Percentiles rank a stretch among this genome's conserved stretches.
Conservation (phyloP, 2,113 vertebrate genomes). For the Oryzias woworae region DNA sequence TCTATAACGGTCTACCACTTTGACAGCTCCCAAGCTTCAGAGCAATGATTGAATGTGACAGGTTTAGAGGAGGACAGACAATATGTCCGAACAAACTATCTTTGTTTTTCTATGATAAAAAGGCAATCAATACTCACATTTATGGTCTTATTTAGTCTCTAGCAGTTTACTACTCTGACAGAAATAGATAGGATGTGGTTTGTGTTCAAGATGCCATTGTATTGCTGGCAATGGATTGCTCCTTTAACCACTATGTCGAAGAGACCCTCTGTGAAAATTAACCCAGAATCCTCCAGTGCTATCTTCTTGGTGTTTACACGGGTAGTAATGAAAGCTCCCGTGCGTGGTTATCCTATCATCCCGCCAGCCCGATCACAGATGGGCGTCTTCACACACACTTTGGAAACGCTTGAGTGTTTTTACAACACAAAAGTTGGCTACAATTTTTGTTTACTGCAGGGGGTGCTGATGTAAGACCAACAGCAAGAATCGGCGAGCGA, state of each 20-base stretch:
- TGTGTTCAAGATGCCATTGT: conserved; percentile 31
- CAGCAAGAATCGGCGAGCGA: conserved; percentile 7
- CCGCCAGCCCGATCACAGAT: conserved; percentile 22
- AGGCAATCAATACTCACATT: too few relatives aligned
- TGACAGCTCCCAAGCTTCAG: too few relatives aligned
- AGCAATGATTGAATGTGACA: too few relatives aligned
- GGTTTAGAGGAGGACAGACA: too few relatives aligned
- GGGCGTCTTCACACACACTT: conserved; percentile 27
- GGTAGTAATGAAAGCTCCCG: conserved; percentile 39
- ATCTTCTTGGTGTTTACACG: conserved; percentile 56
- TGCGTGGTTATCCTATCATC: conserved; percentile 7
- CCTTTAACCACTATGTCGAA: conserved; percentile 52
- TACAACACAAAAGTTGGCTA: too few relatives aligned
- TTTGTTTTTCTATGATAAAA: too few relatives aligned
- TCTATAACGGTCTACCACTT: background rate
- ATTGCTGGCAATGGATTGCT: conserved; percentile 50
- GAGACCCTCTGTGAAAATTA: conserved; percentile 64
- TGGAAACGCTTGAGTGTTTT: background rate
- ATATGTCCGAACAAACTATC: too few relatives aligned
- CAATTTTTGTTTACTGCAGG: conserved; percentile 22
- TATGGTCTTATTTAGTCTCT: too few relatives aligned
- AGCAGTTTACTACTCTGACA: too few relatives aligned
- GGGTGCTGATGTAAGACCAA: conserved; percentile 26
- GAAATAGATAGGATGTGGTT: background rate
- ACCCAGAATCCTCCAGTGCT: conserved; percentile 42